Percentiles rank a stretch among this genome's conserved stretches.
Evolutionary conservation across 2,888 invertebrate species (phyloP).

Genomic region (Myopa tessellatipennis): DNA sequence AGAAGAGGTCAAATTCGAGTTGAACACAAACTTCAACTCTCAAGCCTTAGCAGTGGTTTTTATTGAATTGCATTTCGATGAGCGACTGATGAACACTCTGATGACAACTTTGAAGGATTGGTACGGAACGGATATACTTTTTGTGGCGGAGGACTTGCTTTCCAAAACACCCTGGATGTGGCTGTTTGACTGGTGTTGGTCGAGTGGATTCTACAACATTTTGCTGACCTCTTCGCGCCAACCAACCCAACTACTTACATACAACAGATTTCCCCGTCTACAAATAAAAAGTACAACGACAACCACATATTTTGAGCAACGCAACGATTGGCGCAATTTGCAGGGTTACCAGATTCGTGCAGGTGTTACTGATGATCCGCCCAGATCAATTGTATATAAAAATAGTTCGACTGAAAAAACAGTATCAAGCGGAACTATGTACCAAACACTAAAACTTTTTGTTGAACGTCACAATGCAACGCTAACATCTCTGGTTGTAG

Average conservation of each 20-base stretch:
- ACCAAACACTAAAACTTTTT: constrained; percentile 12
- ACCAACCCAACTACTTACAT: not conserved
- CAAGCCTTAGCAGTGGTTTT: not conserved
- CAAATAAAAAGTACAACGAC: not conserved
- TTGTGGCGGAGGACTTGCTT: not conserved
- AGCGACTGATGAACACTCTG: not conserved
- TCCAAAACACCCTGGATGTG: not conserved
- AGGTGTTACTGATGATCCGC: constrained; percentile 32
- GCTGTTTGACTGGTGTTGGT: constrained; percentile 33
- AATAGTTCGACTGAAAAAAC: constrained; percentile 18
- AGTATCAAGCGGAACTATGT: constrained; percentile 12
- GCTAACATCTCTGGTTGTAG: constrained; percentile 2
- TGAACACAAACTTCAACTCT: not conserved
- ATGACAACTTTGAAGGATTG: constrained; percentile 1
- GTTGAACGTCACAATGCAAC: constrained; percentile 34
- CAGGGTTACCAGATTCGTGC: constrained; percentile 29
- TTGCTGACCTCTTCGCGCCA: not conserved
- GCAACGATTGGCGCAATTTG: not conserved
- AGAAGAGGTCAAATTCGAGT: not conserved
- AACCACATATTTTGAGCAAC: not conserved
- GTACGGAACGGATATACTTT: constrained; percentile 28
- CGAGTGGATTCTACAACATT: constrained; percentile 31
- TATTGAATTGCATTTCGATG: not conserved
- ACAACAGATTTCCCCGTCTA: not conserved
- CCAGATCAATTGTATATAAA: constrained; percentile 25